A percentile compares a stretch with the other conserved stretches of the same genome.
Conservation (phyloP, 2,113 vertebrate species). For the Grallaria varia region DNA sequence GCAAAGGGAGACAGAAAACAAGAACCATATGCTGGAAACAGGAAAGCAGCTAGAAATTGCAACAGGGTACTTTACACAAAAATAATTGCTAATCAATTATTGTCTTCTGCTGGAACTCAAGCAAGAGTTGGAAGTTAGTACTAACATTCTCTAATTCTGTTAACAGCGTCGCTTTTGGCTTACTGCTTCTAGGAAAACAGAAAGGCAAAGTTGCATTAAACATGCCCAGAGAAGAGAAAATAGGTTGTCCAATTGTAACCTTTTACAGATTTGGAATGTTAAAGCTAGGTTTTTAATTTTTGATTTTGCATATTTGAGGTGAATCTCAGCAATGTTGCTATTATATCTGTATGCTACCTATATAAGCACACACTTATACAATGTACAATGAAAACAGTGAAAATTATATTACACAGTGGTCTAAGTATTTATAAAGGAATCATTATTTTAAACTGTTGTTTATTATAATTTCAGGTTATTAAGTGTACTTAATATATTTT, state of each 20-base stretch:
- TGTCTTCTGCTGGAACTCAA: not conserved
- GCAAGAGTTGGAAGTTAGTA: not conserved
- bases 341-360: not conserved
- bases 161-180: not conserved
- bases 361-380: not conserved
- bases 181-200: not conserved
- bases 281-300: not conserved
- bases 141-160: not conserved
- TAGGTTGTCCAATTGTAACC: not conserved
- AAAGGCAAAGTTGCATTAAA: not conserved
- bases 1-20: not conserved
- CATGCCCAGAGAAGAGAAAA: not conserved
- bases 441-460: not conserved
- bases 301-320: not conserved
- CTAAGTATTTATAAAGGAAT: not conserved
- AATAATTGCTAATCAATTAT: not conserved
- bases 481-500: not conserved
- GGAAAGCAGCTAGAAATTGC: not conserved
- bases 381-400: not conserved
- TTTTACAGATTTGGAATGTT: not conserved
- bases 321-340: not conserved
- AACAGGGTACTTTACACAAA: not conserved
- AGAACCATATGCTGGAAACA: not conserved
- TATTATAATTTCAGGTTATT: not conserved
- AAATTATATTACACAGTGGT: not conserved